Conservation (phyloP, 2,113 vertebrate species). For the Numenius arquata region DNA sequence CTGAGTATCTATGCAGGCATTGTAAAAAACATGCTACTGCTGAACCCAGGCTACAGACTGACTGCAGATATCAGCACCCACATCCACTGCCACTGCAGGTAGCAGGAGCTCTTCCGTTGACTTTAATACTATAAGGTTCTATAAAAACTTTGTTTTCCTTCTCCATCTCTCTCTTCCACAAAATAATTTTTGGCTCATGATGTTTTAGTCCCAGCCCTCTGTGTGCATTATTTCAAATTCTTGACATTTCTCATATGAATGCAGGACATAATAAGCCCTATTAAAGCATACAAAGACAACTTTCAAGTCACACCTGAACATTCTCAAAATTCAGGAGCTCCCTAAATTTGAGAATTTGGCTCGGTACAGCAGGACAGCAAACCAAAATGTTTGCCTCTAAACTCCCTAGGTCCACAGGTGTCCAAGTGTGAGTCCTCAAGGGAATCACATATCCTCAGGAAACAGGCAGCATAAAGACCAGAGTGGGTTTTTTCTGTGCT, state of each 20-base stretch:
- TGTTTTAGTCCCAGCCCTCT: background rate
- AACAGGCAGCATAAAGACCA: background rate
- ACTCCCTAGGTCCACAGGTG: background rate
- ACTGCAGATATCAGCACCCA: background rate
- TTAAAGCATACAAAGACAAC: background rate
- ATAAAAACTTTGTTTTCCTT: background rate
- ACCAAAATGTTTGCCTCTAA: background rate
- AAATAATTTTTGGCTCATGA: background rate
- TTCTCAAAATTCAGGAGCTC: background rate
- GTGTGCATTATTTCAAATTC: background rate
- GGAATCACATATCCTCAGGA: background rate
- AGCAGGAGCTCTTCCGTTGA: background rate
- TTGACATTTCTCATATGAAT: background rate
- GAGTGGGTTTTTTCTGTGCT: background rate
- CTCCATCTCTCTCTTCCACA: background rate
- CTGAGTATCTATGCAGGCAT: background rate
- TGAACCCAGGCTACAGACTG: background rate
- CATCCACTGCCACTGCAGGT: background rate
- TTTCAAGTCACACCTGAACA: background rate
- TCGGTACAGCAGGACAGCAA: background rate
- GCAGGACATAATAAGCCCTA: background rate
- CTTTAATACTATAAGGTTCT: background rate
- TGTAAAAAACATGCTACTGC: background rate
- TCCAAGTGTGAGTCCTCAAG: background rate
- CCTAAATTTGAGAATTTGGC: background rate